Evolutionary conservation across 1,140 invertebrate genomes (phyloP), one percentile per base, ranked within the genome.

Genomic region (Pogonomyrmex barbatus): DNA sequence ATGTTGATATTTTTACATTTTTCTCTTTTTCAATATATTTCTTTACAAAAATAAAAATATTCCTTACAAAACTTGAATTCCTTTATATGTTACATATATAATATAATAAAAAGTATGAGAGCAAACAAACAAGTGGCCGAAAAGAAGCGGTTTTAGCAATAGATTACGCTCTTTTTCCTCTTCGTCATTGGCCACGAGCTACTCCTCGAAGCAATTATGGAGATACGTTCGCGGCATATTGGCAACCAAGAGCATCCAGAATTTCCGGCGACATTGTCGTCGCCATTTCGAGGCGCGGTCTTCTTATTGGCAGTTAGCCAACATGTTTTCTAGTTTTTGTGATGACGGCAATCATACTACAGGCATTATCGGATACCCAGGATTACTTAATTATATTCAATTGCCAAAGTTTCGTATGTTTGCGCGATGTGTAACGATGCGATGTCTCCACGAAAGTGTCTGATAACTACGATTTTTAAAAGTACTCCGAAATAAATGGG

Each of bases 301-400:
- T 93, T 87, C 92, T 94, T 93, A 93, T 95, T 95, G 94, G 94
- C 94, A 93, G 36, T 4, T 58, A 67, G 92, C 94, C 94, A 95
- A 91, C 87, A 67, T 86, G 88, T 62, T 88, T 85, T 70, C 77
- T 65, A 88, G 60, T 92, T 92, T 93, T 92, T 90, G 56, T 77
- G 36, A 81, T 76, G 62, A 75, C 68, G 58, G 39, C 86, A 85
- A 86, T 85, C 70, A 54, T 87, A 78, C 83, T 83, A 85, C 88
- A 76, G 73, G 47, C 84, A 89, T 58, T 67, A 88, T 88, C 91
- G 90, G 87, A 60, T 88, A 87, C 70, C 87, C 47, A 73, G 87
- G 90, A 92, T 94, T 92, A 90, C 93, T 93, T 93, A 93, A 94
- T 94, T 93, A 93, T 93, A 94, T 94, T 94, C 94, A 94, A 94